Evolutionary conservation across 1,140 invertebrate genomes (phyloP), one percentile per base, ranked within the genome.

Genomic region (Temnothorax curvispinosus): DNA sequence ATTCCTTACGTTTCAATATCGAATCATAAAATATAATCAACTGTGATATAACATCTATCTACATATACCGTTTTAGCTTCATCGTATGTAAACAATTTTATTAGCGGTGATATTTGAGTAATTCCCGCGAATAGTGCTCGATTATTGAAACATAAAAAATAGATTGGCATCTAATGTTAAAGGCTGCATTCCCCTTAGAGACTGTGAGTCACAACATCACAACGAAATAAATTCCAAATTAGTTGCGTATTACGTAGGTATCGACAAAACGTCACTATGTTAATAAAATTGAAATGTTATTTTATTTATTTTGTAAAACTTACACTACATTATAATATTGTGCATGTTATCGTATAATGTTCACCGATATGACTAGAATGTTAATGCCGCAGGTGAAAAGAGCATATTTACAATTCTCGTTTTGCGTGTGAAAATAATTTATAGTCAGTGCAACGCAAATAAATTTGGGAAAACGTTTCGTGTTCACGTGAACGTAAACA

Each of bases 381-480:
- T 69, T 82, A 82, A 72, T 35, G 32, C 35, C 54, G 32, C 56
- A 54, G 13, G 62, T 67, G 47, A 62, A 67, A 80, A 72, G 67
- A 58, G 38, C 54, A 75, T 82, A 74, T 84, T 84, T 84, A 75
- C 54, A 84, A 75, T 60, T 84, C 69, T 60, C 80, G 69, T 60
- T 72, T 74, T 32, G n/a, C 54, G 54, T 75, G 80, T 84, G 69
- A 84, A 75, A 84, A 84, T 84, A 74, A 84, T 75, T 84, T 75
- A 84, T 60, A 60, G 41, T 54, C 80, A 27, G 13, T 75, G 58
- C 69, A 50, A 41, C 32, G 27, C 32, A 47, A 75, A 84, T 75
- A 84, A 84, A 75, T 84, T 27, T 58, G 32, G 32, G 15, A 44
- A 56, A 81, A 71, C 69, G n/a, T 27, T 82, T 60, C 38, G 27